A percentile compares a stretch with the other conserved stretches of the same genome.
Conservation (phyloP, 2,113 vertebrate species). For the Rhinolophus sinicus region DNA sequence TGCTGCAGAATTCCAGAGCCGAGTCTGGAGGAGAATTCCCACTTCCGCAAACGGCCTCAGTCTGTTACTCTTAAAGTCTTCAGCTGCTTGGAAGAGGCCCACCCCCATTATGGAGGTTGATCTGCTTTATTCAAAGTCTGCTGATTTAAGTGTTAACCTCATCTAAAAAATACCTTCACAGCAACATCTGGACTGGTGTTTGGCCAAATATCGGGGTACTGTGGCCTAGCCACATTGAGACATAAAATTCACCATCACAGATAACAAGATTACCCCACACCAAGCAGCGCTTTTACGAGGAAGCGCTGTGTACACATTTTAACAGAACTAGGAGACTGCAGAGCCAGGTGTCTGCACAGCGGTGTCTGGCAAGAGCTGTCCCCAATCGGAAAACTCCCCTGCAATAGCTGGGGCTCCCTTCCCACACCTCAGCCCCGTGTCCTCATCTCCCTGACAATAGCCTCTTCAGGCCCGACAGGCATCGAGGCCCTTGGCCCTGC, state of each 20-base stretch:
- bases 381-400: not conserved
- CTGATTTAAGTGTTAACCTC: not conserved
- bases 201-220: conserved; percentile 6
- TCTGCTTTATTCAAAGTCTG: not conserved
- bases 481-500: not conserved
- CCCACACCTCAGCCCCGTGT: not conserved
- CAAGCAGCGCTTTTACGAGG: not conserved
- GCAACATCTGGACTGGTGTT: not conserved
- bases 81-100: not conserved
- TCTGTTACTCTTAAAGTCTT: not conserved
- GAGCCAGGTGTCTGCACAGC: not conserved
- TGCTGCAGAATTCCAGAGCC: not conserved
- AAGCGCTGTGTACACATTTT: not conserved
- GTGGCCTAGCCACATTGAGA: not conserved
- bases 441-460: not conserved
- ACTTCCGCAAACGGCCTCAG: not conserved
- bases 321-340: not conserved
- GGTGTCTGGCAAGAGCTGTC: not conserved
- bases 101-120: not conserved
- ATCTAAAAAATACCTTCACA: not conserved
- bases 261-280: not conserved
- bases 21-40: not conserved
- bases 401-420: not conserved
- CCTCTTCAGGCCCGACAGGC: not conserved
- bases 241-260: not conserved